These are phyloP conservation scores for Hemicrepidius hirtus DNA, from an alignment of 2,888 invertebrate genomes.

Conservation along the genomic window DNA sequence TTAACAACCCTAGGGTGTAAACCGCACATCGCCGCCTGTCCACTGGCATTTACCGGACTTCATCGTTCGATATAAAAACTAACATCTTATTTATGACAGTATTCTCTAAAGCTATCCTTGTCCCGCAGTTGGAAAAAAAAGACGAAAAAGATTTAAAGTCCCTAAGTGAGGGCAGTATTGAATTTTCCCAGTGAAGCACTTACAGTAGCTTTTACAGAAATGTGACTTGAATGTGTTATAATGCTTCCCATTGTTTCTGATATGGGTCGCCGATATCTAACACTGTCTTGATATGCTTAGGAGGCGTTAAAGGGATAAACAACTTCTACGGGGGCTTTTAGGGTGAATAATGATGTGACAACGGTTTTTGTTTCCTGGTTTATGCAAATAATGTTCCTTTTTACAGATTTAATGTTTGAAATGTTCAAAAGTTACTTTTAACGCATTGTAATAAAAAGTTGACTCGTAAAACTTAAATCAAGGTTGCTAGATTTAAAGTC, in stretches of 20 bases:
- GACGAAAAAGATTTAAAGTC: not conserved
- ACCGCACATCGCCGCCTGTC: not conserved
- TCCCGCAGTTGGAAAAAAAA: not conserved
- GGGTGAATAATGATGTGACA: not conserved
- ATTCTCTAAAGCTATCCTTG: not conserved
- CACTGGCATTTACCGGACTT: not conserved
- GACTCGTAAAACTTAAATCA: too few relatives aligned
- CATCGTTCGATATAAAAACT: conserved; percentile 3
- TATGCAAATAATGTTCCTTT: not conserved
- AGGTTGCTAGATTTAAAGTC: too few relatives aligned
- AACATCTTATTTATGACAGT: not conserved
- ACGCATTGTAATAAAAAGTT: too few relatives aligned
- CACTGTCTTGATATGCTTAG: not conserved
- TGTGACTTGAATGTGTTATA: conserved; percentile 25
- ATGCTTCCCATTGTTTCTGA: conserved; percentile 9
- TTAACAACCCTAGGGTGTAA: too few relatives aligned
- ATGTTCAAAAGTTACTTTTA: too few relatives aligned
- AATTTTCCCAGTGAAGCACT: conserved; percentile 17
- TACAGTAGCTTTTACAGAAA: conserved; percentile 17
- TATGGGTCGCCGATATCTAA: conserved; percentile 9
- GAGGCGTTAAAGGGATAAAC: conserved; percentile 11
- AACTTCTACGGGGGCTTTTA: not conserved
- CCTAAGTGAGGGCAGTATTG: conserved; percentile 15
- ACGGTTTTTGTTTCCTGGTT: conserved; percentile 1
- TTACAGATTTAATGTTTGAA: not conserved